phyloP scores from a whole-genome alignment of 2,113 vertebrate species.

The Scomber scombrus region DNA sequence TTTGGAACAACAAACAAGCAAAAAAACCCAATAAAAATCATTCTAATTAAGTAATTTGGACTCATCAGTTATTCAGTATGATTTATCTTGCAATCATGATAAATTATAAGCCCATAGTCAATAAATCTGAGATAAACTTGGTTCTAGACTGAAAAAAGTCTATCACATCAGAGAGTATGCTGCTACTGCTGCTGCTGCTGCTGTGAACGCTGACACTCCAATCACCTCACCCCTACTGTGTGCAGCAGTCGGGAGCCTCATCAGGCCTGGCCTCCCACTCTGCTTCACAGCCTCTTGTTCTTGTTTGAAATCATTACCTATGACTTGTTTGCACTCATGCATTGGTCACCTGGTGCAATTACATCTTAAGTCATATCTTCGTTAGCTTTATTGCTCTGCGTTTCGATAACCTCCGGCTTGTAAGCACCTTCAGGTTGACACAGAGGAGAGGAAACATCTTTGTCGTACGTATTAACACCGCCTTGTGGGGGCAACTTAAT shows the following conservation, averaged over 20 bases:
- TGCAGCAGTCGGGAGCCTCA: slow-evolving; percentile 12
- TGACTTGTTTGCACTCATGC: slow-evolving; percentile 75
- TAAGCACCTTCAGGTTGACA: slow-evolving; percentile 76
- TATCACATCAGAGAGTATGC: not conserved
- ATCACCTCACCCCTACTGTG: not conserved
- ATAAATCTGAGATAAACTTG: not conserved
- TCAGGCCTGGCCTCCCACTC: slow-evolving; percentile 31
- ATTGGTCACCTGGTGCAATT: slow-evolving; percentile 72
- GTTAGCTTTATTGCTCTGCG: slow-evolving; percentile 74
- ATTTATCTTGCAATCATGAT: too few species aligned
- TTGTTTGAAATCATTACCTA: slow-evolving; percentile 68
- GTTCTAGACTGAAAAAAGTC: not conserved
- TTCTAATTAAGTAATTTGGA: too few species aligned
- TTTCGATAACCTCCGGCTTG: slow-evolving; percentile 72
- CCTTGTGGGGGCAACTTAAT: slow-evolving; percentile 81
- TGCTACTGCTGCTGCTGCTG: not conserved
- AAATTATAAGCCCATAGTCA: not conserved
- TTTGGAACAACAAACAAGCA: too few species aligned
- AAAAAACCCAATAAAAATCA: too few species aligned
- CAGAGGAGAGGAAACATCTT: slow-evolving; percentile 72
- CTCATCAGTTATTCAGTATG: too few species aligned
- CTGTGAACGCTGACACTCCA: slow-evolving; percentile 1
- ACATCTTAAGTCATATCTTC: slow-evolving; percentile 69
- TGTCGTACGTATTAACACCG: slow-evolving; percentile 73
- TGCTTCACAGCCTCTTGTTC: slow-evolving; percentile 55